Evolutionary conservation across 2,888 invertebrate species (phyloP).

Genomic region (Brenthis ino): DNA sequence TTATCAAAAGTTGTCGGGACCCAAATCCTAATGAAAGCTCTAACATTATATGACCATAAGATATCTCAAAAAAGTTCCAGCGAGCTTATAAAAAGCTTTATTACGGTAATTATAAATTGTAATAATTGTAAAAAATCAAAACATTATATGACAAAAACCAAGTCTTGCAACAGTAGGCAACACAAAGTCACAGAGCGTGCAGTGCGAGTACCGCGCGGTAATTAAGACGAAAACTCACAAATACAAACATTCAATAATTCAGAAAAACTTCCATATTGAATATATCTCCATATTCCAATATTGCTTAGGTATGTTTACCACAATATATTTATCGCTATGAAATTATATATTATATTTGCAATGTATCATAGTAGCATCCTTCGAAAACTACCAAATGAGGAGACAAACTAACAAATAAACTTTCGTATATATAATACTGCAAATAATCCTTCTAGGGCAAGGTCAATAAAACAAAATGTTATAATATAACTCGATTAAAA

Average conservation of each 20-base stretch:
- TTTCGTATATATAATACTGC: too few relatives aligned
- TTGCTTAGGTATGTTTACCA: conserved; percentile 3
- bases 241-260: conserved; percentile 19
- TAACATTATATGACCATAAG: too few relatives aligned
- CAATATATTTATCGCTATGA: neutral
- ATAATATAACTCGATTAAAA: too few relatives aligned
- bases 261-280: conserved; percentile 12
- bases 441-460: too few relatives aligned
- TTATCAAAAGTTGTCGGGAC: too few relatives aligned
- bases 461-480: too few relatives aligned
- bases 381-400: too few relatives aligned
- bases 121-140: conserved; percentile 17
- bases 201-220: neutral
- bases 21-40: too few relatives aligned
- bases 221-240: conserved; percentile 4
- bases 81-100: neutral
- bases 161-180: neutral
- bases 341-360: neutral
- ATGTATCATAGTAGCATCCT: too few relatives aligned
- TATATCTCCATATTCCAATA: conserved; percentile 22
- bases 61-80: too few relatives aligned
- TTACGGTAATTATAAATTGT: neutral
- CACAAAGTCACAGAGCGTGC: conserved; percentile 8
- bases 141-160: conserved; percentile 16
- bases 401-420: too few relatives aligned